Percentiles rank a stretch among this genome's conserved stretches.
Conservation (phyloP, 2,113 vertebrate genomes). For the Panthera tigris region DNA sequence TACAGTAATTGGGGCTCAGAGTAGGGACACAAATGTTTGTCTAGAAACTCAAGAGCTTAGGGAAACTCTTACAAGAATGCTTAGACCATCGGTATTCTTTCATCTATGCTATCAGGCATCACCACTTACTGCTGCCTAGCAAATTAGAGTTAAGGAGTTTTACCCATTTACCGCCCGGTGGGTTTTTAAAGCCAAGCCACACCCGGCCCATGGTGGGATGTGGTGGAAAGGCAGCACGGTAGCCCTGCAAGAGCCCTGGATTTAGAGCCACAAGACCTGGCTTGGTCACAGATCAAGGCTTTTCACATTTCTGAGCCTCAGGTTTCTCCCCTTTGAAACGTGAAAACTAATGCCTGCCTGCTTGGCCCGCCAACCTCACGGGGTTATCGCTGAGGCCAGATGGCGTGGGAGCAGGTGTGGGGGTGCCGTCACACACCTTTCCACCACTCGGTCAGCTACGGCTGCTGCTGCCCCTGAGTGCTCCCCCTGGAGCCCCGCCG, state of each 20-base stretch:
- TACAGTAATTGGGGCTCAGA: neutral
- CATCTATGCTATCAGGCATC: neutral
- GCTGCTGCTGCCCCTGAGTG: neutral
- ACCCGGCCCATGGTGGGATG: neutral
- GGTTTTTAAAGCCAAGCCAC: neutral
- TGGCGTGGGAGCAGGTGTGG: neutral
- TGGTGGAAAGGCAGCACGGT: neutral
- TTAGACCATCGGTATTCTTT: neutral
- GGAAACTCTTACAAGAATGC: neutral
- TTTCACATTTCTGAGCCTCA: neutral
- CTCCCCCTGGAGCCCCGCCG: neutral
- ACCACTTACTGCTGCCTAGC: neutral
- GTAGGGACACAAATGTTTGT: neutral
- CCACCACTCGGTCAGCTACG: fast-evolving
- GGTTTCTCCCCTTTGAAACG: slow-evolving; percentile 25
- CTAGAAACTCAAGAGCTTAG: neutral
- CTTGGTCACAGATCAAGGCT: neutral
- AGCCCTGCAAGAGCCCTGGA: neutral
- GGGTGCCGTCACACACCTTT: fast-evolving
- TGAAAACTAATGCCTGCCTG: neutral
- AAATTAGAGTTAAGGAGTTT: neutral
- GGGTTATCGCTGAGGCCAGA: neutral
- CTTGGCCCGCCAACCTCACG: neutral
- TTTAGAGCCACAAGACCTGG: neutral
- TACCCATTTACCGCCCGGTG: neutral